Percentiles rank a stretch among this genome's conserved stretches.
Conservation (phyloP, 1,140 invertebrate species). For the Heliconius congener region DNA sequence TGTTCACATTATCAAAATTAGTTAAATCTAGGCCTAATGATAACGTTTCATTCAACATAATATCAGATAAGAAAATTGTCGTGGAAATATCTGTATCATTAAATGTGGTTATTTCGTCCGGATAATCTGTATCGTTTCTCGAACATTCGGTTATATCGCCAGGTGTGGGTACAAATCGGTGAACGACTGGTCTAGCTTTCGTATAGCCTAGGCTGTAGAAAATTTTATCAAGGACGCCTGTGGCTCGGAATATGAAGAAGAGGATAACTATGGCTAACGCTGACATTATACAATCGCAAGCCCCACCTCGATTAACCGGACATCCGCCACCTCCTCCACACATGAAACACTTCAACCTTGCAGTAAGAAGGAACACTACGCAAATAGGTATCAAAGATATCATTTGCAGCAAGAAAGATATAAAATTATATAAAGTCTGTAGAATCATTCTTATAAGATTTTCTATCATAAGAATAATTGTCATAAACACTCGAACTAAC, state of each 20-base stretch:
- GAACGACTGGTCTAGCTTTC: slow-evolving; percentile 38
- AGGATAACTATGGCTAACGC: slow-evolving; percentile 55
- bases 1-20: background rate
- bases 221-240: slow-evolving; percentile 65
- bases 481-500: slow-evolving; percentile 68
- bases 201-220: slow-evolving; percentile 63
- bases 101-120: slow-evolving; percentile 18
- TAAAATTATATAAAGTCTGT: slow-evolving; percentile 69
- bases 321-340: slow-evolving; percentile 63
- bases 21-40: background rate
- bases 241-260: slow-evolving; percentile 65
- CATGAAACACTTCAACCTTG: slow-evolving; percentile 64
- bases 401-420: slow-evolving; percentile 69
- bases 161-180: slow-evolving; percentile 53
- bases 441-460: slow-evolving; percentile 67
- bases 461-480: slow-evolving; percentile 66
- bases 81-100: background rate
- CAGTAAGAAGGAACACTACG: slow-evolving; percentile 60
- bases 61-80: background rate
- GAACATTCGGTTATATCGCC: slow-evolving; percentile 61
- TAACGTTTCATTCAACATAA: background rate
- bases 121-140: slow-evolving; percentile 53
- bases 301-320: slow-evolving; percentile 55
- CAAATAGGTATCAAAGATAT: slow-evolving; percentile 68
- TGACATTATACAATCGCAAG: slow-evolving; percentile 64